Evolutionary conservation across 2,888 invertebrate species (phyloP).

Genomic region (Folsomia manolachei): DNA sequence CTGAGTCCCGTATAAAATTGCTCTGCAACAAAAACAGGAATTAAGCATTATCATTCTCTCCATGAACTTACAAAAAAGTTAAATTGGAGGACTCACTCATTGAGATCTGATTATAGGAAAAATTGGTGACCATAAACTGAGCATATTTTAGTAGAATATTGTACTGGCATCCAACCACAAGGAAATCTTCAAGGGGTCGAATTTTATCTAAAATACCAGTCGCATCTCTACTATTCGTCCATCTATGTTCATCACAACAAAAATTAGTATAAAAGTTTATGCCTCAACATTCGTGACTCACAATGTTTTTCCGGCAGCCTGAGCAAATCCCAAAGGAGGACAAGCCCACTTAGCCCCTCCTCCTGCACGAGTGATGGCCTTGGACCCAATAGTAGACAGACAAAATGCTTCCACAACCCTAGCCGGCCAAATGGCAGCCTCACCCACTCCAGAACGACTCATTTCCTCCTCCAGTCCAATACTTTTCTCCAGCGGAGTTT

Average conservation of each 20-base stretch:
- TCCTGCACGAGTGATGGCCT: too few species aligned
- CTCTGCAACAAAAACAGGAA: constrained; percentile 25
- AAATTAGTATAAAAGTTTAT: constrained; percentile 7
- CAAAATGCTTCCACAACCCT: constrained; percentile 47
- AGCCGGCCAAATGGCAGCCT: constrained; percentile 39
- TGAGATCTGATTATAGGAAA: constrained; percentile 31
- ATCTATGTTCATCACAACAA: too few species aligned
- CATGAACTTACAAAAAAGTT: constrained; percentile 9
- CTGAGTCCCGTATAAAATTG: constrained; percentile 43
- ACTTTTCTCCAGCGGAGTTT: constrained; percentile 19
- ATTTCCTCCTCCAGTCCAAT: not conserved
- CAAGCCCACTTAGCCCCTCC: constrained; percentile 30
- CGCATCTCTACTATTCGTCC: not conserved
- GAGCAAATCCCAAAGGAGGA: constrained; percentile 40
- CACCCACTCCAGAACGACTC: not conserved
- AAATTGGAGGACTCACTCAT: constrained; percentile 31
- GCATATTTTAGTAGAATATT: constrained; percentile 41
- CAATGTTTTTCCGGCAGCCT: constrained; percentile 46
- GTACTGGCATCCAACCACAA: constrained; percentile 47
- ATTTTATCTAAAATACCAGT: too few species aligned
- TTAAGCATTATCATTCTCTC: not conserved
- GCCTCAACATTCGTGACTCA: constrained; percentile 20
- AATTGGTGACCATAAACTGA: constrained; percentile 38
- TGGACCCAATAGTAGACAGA: constrained; percentile 41
- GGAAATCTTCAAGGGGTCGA: constrained; percentile 49